A percentile compares a stretch with the other conserved stretches of the same genome.
phyloP scores from a whole-genome alignment of 92 coral and sea anemone genomes.

The Pocillopora meandrina region DNA sequence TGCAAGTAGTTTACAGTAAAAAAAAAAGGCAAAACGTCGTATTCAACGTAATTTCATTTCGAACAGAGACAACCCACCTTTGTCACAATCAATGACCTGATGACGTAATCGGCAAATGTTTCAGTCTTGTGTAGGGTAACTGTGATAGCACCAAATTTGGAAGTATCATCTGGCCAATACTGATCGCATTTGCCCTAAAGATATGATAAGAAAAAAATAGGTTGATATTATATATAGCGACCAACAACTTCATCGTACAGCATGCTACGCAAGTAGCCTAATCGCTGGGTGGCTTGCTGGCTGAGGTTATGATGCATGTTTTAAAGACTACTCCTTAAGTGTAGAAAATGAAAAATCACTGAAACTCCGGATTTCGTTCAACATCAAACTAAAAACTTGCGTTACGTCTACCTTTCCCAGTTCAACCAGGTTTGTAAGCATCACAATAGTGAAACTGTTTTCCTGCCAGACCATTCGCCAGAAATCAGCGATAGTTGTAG shows the following conservation, averaged over 20 bases:
- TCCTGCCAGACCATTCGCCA: slow-evolving; percentile 79
- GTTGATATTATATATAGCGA: no score
- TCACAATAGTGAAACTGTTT: slow-evolving; percentile 47
- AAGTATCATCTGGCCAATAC: slow-evolving; percentile 65
- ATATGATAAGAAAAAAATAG: background rate
- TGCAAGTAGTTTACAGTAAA: no score
- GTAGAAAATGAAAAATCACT: no score
- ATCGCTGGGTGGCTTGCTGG: no score
- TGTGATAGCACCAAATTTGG: slow-evolving; percentile 48
- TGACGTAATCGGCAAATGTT: slow-evolving; percentile 54
- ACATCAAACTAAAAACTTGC: no score
- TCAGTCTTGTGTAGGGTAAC: slow-evolving; percentile 51
- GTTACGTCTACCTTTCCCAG: slow-evolving; percentile 40
- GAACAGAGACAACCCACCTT: slow-evolving; percentile 32
- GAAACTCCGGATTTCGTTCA: no score
- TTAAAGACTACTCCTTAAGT: no score
- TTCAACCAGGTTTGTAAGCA: slow-evolving; percentile 66
- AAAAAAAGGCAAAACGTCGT: no score
- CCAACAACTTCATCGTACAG: no score
- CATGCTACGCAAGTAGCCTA: no score
- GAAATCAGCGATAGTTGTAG: slow-evolving; percentile 40
- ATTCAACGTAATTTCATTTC: no score
- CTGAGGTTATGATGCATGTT: no score
- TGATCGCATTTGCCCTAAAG: slow-evolving; percentile 64
- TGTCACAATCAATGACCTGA: slow-evolving; percentile 43